These are phyloP conservation scores for Eumerus sabulonum DNA, from an alignment of 2,888 invertebrate species.

Conservation along the genomic window DNA sequence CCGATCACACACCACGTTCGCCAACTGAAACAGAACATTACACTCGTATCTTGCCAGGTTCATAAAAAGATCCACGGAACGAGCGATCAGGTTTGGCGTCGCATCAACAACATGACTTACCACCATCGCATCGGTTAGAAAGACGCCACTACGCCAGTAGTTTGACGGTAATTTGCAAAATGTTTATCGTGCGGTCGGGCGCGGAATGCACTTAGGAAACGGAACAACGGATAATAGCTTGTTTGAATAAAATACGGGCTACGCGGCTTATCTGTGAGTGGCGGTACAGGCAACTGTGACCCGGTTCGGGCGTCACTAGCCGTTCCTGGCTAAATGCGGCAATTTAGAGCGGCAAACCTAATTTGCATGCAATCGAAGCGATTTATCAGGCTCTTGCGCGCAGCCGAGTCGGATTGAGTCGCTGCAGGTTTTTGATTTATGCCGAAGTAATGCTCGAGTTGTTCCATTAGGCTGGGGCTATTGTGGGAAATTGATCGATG, in stretches of 20 bases:
- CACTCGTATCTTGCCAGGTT: too few species aligned
- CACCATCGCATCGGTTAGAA: background rate
- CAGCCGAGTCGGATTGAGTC: too few species aligned
- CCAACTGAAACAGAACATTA: too few species aligned
- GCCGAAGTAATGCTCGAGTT: constrained; percentile 13
- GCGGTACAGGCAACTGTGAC: constrained; percentile 24
- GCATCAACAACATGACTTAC: constrained; percentile 28
- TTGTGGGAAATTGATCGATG: constrained; percentile 29
- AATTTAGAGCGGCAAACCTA: constrained; percentile 30
- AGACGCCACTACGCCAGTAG: constrained; percentile 18
- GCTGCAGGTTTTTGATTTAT: constrained; percentile 51
- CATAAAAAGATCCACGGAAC: too few species aligned
- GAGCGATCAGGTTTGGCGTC: constrained; percentile 39
- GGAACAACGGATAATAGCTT: constrained; percentile 56
- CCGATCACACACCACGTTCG: too few species aligned
- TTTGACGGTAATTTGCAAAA: constrained; percentile 40
- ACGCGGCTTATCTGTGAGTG: constrained; percentile 24
- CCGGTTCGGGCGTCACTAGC: constrained; percentile 13
- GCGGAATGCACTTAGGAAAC: constrained; percentile 62
- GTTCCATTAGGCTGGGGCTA: constrained; percentile 18
- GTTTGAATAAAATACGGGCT: constrained; percentile 50
- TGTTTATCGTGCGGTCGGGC: constrained; percentile 37
- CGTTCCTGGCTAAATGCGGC: constrained; percentile 21
- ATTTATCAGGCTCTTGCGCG: constrained; percentile 35
- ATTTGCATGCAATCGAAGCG: constrained; percentile 35